Percentiles rank a stretch among this genome's conserved stretches.
These are phyloP conservation scores for Grammomys surdaster DNA, from an alignment of 2,113 vertebrate genomes.

Conservation along the genomic window DNA sequence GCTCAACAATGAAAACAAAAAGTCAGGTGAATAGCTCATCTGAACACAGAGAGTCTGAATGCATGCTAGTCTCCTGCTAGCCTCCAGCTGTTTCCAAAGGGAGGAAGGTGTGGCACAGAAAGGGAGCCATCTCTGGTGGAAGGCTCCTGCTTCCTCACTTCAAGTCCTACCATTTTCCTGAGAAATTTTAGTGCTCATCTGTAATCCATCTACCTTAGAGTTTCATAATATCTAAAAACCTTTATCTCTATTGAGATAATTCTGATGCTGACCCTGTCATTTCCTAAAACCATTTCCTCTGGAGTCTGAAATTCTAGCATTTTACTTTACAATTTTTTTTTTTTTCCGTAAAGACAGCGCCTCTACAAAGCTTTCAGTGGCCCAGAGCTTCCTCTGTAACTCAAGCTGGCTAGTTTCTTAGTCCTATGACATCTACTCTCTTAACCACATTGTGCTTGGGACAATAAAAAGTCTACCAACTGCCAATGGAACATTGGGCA, in stretches of 20 bases:
- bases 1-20: conserved; percentile 29
- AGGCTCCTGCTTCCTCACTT: conserved; percentile 17
- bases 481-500: not conserved
- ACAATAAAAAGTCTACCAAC: not conserved
- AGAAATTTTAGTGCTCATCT: not conserved
- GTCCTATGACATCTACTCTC: not conserved
- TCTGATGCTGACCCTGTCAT: not conserved
- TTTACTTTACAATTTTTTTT: not conserved
- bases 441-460: not conserved
- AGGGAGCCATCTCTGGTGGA: not conserved
- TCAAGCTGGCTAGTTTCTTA: not conserved
- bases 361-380: not conserved
- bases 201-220: not conserved
- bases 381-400: not conserved
- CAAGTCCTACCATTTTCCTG: conserved; percentile 9
- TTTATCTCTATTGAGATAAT: not conserved
- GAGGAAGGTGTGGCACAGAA: not conserved
- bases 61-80: not conserved
- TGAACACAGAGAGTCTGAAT: not conserved
- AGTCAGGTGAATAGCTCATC: not conserved
- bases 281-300: conserved; percentile 1
- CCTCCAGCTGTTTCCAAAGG: not conserved
- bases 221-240: conserved; percentile 14
- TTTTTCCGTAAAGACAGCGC: not conserved
- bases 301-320: conserved; percentile 29